phyloP scores from a whole-genome alignment of 2,113 vertebrate genomes.

The Sylvia atricapilla region DNA sequence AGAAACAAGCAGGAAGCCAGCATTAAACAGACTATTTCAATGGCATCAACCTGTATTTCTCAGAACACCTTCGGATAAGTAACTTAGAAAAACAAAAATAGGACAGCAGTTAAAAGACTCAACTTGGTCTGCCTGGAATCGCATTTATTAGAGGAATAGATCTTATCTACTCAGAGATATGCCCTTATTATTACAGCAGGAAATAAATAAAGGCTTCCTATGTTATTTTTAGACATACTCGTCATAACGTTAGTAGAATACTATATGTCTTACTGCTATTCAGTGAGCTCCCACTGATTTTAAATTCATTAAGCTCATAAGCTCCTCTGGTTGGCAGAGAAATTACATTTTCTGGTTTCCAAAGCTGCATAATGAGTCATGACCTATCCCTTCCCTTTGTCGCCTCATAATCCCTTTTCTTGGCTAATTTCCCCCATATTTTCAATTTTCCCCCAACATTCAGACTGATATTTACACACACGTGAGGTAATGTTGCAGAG shows the following conservation, averaged over 20 bases:
- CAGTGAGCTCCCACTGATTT: conserved; percentile 47
- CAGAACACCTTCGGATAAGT: not conserved
- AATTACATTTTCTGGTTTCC: conserved; percentile 52
- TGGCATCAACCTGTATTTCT: not conserved
- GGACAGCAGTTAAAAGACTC: not conserved
- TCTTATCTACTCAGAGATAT: not conserved
- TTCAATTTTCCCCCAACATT: conserved; percentile 28
- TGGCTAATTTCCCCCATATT: conserved; percentile 22
- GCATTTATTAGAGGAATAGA: not conserved
- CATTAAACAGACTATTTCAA: not conserved
- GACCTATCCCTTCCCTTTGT: conserved; percentile 33
- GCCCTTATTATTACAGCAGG: not conserved
- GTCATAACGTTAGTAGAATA: not conserved
- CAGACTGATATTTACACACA: not conserved
- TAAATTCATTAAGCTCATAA: conserved; percentile 56
- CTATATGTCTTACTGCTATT: conserved; percentile 29
- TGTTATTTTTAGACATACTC: not conserved
- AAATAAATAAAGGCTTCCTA: conserved; percentile 6
- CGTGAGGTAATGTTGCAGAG: not conserved
- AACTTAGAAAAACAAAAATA: not conserved
- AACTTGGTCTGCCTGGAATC: not conserved
- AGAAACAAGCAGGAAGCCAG: not conserved
- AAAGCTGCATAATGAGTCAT: conserved; percentile 38
- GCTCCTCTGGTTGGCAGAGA: conserved; percentile 45
- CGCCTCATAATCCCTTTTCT: not conserved